Conservation (phyloP, 1,140 invertebrate species). For the Drosophila sproati region DNA sequence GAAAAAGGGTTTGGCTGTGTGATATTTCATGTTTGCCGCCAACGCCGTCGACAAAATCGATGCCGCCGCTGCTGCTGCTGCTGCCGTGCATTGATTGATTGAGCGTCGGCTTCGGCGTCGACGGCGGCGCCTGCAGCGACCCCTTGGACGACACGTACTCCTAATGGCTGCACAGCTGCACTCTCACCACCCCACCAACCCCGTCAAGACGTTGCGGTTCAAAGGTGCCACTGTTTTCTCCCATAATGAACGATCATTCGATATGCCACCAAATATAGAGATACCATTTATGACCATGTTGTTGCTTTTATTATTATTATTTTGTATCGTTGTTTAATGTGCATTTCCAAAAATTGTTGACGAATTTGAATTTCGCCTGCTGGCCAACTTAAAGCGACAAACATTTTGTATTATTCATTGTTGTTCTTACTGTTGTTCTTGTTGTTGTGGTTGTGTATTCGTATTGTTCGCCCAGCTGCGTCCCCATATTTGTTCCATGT, state of each 20-base stretch:
- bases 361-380: slow-evolving; percentile 24
- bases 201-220: slow-evolving; percentile 53
- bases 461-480: slow-evolving; percentile 34
- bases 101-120: slow-evolving; percentile 48
- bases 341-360: slow-evolving; percentile 41
- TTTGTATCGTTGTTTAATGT: slow-evolving; percentile 34
- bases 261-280: slow-evolving; percentile 48
- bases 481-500: slow-evolving; percentile 71
- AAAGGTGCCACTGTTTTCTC: slow-evolving; percentile 66
- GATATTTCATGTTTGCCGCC: slow-evolving; percentile 82
- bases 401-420: slow-evolving; percentile 62
- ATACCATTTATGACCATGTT: slow-evolving; percentile 43
- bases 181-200: not conserved
- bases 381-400: slow-evolving; percentile 67
- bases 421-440: slow-evolving; percentile 43
- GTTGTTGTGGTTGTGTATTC: slow-evolving; percentile 4
- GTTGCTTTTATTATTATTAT: slow-evolving; percentile 7
- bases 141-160: slow-evolving; percentile 52
- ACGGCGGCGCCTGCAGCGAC: slow-evolving; percentile 45
- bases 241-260: slow-evolving; percentile 59
- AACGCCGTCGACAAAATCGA: slow-evolving; percentile 63
- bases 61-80: slow-evolving; percentile 27
- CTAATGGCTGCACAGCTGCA: slow-evolving; percentile 7
- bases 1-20: slow-evolving; percentile 78
- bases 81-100: slow-evolving; percentile 70